phyloP scores from a whole-genome alignment of 2,797 vertebrate genomes.

The Darevskia mixta region DNA sequence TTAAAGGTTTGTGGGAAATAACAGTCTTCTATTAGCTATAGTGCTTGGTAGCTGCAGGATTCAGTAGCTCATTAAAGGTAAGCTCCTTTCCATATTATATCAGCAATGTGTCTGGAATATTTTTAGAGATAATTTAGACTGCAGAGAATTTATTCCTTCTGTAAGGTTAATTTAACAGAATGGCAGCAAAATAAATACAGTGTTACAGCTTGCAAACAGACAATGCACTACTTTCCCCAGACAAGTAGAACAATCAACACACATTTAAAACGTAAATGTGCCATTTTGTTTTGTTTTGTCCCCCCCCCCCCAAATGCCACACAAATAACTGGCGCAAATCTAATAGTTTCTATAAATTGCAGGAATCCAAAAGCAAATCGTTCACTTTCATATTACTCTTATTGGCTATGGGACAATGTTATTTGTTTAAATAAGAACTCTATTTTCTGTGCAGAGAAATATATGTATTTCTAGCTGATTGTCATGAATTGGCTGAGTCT shows the following conservation, averaged over 20 bases:
- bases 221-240: not conserved
- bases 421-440: not conserved
- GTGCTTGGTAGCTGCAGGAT: not conserved
- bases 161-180: slow-evolving; percentile 7
- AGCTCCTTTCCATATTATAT: slow-evolving; percentile 10
- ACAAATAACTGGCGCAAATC: slow-evolving; percentile 7
- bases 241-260: not conserved
- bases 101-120: not conserved
- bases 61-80: slow-evolving; percentile 45
- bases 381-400: slow-evolving; percentile 9
- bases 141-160: not conserved
- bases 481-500: slow-evolving; percentile 3
- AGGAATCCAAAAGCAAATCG: not conserved
- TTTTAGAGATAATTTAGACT: not conserved
- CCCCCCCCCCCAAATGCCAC: not conserved
- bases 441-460: not conserved
- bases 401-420: not conserved
- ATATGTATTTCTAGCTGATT: not conserved
- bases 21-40: slow-evolving; percentile 6
- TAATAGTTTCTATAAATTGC: not conserved
- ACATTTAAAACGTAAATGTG: not conserved
- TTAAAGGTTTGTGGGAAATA: slow-evolving; percentile 16
- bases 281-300: not conserved
- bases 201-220: not conserved
- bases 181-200: not conserved